Conservation (phyloP, 2,888 invertebrate genomes). For the Hedychridium roseum region DNA sequence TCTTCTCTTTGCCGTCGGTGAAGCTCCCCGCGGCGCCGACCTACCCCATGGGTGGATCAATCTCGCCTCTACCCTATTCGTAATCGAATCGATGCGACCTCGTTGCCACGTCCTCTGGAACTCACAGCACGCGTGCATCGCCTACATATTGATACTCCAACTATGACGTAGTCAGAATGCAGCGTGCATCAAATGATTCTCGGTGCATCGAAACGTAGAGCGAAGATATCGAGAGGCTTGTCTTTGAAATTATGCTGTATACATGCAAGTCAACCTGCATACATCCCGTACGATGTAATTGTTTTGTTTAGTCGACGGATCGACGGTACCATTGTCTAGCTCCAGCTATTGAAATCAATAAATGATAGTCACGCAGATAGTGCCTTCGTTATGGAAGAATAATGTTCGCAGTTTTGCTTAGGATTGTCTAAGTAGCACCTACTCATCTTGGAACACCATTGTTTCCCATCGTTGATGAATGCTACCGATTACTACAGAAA, state of each 20-base stretch:
- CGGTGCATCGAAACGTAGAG: background rate
- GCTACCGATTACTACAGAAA: too few species aligned
- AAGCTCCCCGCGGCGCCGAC: constrained; percentile 29
- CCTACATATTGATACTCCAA: background rate
- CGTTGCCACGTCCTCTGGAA: constrained; percentile 17
- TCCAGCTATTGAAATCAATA: background rate
- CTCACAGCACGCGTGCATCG: constrained; percentile 6
- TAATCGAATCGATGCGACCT: constrained; percentile 31
- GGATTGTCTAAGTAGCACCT: too few species aligned
- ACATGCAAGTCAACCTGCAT: background rate
- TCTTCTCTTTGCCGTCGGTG: constrained; percentile 1
- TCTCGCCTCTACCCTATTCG: constrained; percentile 17
- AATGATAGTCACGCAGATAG: background rate
- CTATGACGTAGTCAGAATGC: background rate
- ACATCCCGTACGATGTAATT: constrained; percentile 14
- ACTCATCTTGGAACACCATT: too few species aligned
- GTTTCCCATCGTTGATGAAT: too few species aligned
- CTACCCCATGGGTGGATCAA: constrained; percentile 27
- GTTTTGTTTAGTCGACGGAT: background rate
- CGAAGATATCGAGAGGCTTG: background rate
- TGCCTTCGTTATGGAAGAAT: too few species aligned
- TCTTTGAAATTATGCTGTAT: background rate
- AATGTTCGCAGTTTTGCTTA: too few species aligned
- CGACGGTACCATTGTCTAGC: background rate
- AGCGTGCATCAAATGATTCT: too few species aligned